Conservation (phyloP, 2,113 vertebrate genomes). For the Rhea pennata region DNA sequence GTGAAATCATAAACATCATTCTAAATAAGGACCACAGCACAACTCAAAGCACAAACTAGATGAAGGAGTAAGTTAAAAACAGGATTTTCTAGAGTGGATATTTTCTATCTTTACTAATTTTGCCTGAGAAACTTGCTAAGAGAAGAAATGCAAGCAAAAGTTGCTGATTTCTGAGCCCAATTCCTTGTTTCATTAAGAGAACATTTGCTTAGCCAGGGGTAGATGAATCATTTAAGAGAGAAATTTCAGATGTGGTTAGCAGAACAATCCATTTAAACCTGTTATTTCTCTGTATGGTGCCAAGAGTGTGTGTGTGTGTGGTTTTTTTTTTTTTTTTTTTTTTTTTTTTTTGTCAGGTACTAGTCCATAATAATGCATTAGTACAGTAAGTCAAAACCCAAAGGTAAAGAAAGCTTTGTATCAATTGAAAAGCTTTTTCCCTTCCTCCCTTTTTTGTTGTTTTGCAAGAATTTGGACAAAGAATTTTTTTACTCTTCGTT, state of each 20-base stretch:
- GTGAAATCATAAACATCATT: constrained; percentile 97
- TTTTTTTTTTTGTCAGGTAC: constrained; percentile 30
- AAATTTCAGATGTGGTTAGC: constrained; percentile 17
- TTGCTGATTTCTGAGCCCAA: constrained; percentile 18
- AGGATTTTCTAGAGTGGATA: not conserved
- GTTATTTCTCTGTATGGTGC: constrained; percentile 30
- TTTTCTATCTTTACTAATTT: constrained; percentile 50
- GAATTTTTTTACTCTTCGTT: too few relatives aligned
- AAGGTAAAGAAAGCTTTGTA: constrained; percentile 42
- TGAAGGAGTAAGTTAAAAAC: not conserved
- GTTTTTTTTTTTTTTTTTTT: not conserved
- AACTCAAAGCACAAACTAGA: constrained; percentile 69
- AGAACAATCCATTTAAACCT: not conserved
- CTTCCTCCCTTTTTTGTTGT: not conserved
- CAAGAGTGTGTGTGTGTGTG: constrained; percentile 5
- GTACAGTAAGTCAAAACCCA: constrained; percentile 13
- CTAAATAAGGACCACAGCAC: constrained; percentile 88
- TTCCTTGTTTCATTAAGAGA: constrained; percentile 50
- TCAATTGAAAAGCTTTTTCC: constrained; percentile 12
- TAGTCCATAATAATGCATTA: constrained; percentile 26
- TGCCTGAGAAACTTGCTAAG: constrained; percentile 39
- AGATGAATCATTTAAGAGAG: not conserved
- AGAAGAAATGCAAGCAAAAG: constrained; percentile 36
- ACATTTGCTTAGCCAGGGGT: constrained; percentile 19
- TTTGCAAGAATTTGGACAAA: constrained; percentile 4